These are phyloP conservation scores for Phrynosoma platyrhinos DNA, from an alignment of 2,113 vertebrate species.

Conservation along the genomic window DNA sequence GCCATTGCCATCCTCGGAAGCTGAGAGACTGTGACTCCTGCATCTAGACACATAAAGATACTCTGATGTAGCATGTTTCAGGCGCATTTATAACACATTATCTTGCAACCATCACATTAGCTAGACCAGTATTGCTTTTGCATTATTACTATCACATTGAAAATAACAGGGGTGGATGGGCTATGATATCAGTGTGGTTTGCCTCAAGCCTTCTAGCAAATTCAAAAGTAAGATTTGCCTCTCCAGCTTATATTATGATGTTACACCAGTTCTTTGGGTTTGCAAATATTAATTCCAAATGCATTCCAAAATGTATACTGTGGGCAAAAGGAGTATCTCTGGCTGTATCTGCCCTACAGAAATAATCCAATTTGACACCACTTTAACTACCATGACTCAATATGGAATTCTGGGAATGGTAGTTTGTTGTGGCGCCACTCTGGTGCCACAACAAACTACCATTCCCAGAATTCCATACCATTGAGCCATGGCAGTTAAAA, in stretches of 20 bases:
- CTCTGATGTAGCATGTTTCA: background rate
- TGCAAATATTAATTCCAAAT: background rate
- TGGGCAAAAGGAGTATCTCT: background rate
- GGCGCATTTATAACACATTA: background rate
- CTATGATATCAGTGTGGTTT: background rate
- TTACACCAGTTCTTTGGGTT: background rate
- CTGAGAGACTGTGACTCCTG: no score
- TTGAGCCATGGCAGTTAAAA: no score
- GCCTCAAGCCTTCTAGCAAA: background rate
- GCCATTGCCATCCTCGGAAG: no score
- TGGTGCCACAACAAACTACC: no score
- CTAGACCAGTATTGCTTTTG: background rate
- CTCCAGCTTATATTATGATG: background rate
- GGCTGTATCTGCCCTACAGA: background rate
- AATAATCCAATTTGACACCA: no score
- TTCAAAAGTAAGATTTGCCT: background rate
- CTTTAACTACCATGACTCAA: no score
- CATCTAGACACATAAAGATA: background rate
- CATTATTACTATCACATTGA: background rate
- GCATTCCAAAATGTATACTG: background rate
- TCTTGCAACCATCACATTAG: background rate
- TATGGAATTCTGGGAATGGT: no score
- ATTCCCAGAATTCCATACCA: no score
- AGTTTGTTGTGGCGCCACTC: no score
- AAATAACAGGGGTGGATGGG: fast-evolving